Base-by-base conservation (phyloP, 2,113 vertebrate species). In the Rhineura floridana region DNA sequence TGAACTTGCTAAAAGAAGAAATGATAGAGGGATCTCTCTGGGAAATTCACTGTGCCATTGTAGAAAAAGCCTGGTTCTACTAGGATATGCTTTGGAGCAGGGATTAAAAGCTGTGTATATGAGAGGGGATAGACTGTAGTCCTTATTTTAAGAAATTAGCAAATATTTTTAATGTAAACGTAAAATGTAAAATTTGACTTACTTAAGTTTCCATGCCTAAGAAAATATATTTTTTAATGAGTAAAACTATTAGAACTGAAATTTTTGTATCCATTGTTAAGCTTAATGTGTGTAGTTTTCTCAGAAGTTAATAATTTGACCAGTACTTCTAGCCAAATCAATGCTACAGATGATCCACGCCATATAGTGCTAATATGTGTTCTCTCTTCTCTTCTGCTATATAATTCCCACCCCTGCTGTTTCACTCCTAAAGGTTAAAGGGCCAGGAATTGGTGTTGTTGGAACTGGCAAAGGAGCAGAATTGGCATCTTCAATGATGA, bases 401-500 rank as follows among this genome's bases (percentile, higher is more conserved):
- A 62, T 33, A 86, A 89, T 85, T 91, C 91, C 17, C 82, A 73
- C 7, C 36, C 3, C 1, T 65, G 82, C 17, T 62, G 0, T 28
- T 28, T 0, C 69, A 63, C n/a, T 75, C 15, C 76, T 91, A 39
- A 89, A 97, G 96, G 95, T 97, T 79, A 96, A 95, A 89, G 95
- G 93, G 50, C 94, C 96, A 86, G 96, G 95, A 90, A 69, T 96
- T 92, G 96, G 96, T 92, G 96, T 96, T 76, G 94, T 95, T 84
- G 96, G 95, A 39, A 96, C 95, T 80, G 96, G 96, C 48, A 97
- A 97, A 93, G 96, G 96, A 89, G 94, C 94, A 87, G 96, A 97
- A 94, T 83, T 97, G 89, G 96, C 96, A 5, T 93, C 96, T 83
- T 96, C 96, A 86, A 97, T 96, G 96, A 93, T 93, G 89, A 96